phyloP scores from a whole-genome alignment of 2,888 invertebrate species.

The Microctonus aethiopoides region DNA sequence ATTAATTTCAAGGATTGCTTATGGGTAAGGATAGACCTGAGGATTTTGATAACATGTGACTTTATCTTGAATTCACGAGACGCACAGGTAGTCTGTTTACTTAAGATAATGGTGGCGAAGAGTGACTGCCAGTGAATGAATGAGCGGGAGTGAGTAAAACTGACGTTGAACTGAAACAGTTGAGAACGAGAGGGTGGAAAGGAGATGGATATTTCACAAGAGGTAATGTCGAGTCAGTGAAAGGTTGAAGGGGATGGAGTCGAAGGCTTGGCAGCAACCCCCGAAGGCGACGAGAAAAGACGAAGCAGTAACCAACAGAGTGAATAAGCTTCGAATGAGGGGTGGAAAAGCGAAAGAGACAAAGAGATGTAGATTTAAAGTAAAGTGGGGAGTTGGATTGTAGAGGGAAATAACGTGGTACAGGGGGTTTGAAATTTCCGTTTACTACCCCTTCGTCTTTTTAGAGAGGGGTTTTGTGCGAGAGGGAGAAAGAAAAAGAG shows the following conservation, averaged over 20 bases:
- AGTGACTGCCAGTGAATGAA: conserved; percentile 25
- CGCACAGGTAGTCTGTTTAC: conserved; percentile 63
- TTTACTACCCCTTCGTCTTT: conserved; percentile 16
- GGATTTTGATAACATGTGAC: conserved; percentile 64
- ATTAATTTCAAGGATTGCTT: conserved; percentile 8
- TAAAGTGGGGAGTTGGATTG: conserved; percentile 50
- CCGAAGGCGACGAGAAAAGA: conserved; percentile 44
- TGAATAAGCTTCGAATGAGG: too few species aligned
- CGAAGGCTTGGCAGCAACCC: conserved; percentile 13
- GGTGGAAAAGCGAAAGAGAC: conserved; percentile 46
- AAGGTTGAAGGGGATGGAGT: conserved; percentile 17
- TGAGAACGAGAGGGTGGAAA: background rate
- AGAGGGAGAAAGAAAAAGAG: conserved; percentile 15
- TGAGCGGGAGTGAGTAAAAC: background rate
- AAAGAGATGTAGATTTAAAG: conserved; percentile 48
- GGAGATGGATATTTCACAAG: background rate
- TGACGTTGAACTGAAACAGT: too few species aligned
- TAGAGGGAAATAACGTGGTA: conserved; percentile 48
- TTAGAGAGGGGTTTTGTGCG: background rate
- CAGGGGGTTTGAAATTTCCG: conserved; percentile 33
- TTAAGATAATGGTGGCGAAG: conserved; percentile 60
- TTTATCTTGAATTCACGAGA: conserved; percentile 59
- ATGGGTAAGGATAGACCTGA: conserved; percentile 39
- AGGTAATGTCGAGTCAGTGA: conserved; percentile 3
- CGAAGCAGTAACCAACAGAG: too few species aligned